Percentiles rank a stretch among this genome's conserved stretches.
Evolutionary conservation across 2,113 vertebrate species (phyloP).

Genomic region (Cynocephalus volans): DNA sequence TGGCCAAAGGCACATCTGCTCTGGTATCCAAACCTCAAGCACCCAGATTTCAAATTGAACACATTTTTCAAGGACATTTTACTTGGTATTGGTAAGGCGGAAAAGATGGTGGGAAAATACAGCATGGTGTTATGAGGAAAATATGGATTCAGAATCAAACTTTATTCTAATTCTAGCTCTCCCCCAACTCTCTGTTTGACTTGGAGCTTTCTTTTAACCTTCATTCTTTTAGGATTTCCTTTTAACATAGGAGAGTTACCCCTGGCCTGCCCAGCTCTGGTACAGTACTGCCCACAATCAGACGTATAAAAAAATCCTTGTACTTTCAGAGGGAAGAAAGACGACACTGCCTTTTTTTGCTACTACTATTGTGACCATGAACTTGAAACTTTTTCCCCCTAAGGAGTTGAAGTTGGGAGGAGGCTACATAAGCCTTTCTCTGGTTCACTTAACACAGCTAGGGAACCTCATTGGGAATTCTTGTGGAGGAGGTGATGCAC

Average conservation of each 20-base stretch:
- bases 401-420: background rate
- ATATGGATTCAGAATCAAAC: background rate
- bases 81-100: background rate
- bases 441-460: background rate
- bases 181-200: background rate
- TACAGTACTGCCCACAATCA: background rate
- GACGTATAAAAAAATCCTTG: background rate
- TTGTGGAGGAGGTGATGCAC: background rate
- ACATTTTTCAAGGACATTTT: background rate
- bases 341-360: background rate
- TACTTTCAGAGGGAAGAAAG: background rate
- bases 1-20: background rate
- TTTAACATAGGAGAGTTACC: background rate
- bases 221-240: constrained; percentile 50
- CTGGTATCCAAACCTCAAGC: background rate
- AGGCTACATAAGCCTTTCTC: background rate
- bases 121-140: background rate
- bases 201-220: constrained; percentile 37
- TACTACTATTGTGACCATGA: background rate
- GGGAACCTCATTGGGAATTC: background rate
- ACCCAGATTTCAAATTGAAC: background rate
- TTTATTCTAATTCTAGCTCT: background rate
- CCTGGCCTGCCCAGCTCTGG: background rate
- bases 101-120: background rate
- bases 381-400: background rate